phyloP scores from a whole-genome alignment of 1,140 invertebrate species.

The Orchesella cincta region DNA sequence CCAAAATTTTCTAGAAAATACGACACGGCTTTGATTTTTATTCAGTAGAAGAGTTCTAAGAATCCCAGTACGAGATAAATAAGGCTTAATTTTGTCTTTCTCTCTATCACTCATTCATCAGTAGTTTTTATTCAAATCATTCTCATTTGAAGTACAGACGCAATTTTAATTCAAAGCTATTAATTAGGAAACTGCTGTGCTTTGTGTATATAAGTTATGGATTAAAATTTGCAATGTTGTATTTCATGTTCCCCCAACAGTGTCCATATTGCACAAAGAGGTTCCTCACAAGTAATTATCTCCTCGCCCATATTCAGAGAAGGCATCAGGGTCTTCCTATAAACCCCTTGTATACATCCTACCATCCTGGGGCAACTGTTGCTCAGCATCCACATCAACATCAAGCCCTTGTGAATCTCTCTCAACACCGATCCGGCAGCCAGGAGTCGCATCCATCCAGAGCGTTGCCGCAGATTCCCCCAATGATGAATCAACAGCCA shows the following conservation, averaged over 20 bases:
- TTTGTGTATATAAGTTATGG: background rate
- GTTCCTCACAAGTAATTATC: constrained; percentile 33
- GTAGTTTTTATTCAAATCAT: background rate
- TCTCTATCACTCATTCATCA: background rate
- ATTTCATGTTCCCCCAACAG: too few relatives aligned
- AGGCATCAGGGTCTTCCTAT: constrained; percentile 49
- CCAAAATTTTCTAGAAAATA: too few relatives aligned
- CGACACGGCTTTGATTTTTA: too few relatives aligned
- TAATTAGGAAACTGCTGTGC: background rate
- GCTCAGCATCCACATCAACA: background rate
- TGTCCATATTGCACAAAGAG: constrained; percentile 47
- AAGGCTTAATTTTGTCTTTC: background rate
- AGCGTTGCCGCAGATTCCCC: background rate
- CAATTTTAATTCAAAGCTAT: background rate
- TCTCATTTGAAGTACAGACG: background rate
- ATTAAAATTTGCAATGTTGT: background rate
- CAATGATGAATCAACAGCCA: background rate
- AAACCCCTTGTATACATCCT: constrained; percentile 24
- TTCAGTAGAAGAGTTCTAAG: background rate
- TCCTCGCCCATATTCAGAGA: constrained; percentile 44
- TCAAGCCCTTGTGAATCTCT: background rate
- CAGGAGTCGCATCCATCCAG: background rate
- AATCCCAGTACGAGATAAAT: background rate
- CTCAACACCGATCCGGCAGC: too few relatives aligned
- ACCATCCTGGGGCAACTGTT: background rate